Evolutionary conservation across 2,797 vertebrate species (phyloP), one percentile per base, ranked within the genome.

Genomic region (Xiphophorus birchmanni): DNA sequence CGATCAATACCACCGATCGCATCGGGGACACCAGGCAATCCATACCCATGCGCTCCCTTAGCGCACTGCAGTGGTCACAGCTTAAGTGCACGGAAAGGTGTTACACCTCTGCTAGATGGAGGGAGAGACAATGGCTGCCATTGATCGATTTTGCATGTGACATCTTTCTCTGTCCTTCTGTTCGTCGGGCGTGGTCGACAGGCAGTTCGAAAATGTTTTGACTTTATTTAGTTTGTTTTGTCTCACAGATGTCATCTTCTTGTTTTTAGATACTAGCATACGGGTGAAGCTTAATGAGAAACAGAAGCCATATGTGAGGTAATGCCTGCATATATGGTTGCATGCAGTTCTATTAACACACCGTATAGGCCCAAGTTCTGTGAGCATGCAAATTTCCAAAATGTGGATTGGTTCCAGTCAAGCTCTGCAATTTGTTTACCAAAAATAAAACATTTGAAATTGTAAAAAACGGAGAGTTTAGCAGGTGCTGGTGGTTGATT

Each of bases 1-100:
- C 94, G 93, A 96, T 96, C 96, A 93, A 96, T 96, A 96, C 93
- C 93, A 92, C 95, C 95, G 95, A 96, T 96, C 94, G 95, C 95
- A 95, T 95, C 93, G 93, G 95, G 95, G 95, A 96, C 95, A 93
- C 91, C 82, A 94, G 93, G 94, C 95, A 95, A 96, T 96, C 96
- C 94, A 96, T 96, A 96, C 92, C 94, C 92, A 90, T 94, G 92
- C 83, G 91, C 92, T 95, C 95, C 95, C 95, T 95, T 93, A 94
- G 95, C 93, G 93, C 95, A 95, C 92, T 96, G 95, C 96, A 95
- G 95, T 94, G 94, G 95, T 96, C 94, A 93, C 93, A 90, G 94
- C 95, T 96, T 96, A 96, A 96, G 95, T 96, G 95, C 95, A 96
- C 83, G 89, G 94, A 94, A 95, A 96, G 95, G 96, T 95, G 96